Evolutionary conservation across 1,140 invertebrate species (phyloP), one percentile per base, ranked within the genome.

Genomic region (Panulirus ornatus): DNA sequence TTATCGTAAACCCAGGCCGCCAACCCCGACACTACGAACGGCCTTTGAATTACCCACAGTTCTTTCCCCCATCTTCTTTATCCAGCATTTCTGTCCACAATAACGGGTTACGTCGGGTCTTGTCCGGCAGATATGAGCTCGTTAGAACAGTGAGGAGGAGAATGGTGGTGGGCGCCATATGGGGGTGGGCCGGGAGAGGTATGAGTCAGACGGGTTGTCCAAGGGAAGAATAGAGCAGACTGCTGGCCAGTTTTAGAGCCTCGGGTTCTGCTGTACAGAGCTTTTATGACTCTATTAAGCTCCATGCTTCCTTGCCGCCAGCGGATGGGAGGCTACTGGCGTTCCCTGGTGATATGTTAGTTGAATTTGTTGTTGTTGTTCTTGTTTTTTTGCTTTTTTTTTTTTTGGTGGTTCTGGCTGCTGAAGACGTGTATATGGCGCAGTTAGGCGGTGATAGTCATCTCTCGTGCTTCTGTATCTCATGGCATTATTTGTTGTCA

Each of bases 191-290:
- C 30, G 30, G n/a, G 47, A 81, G 44, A 8, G 27, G 14, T 9
- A 81, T 51, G 42, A 82, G 47, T 16, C 16, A 51, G 36, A 14
- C 11, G 1, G 19, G 36, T 40, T 75, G 71, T 38, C 36, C 71
- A 40, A 40, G 34, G 71, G 71, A 75, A 75, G 34, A 75, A 75
- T 75, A 42, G 34, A 16, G 34, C 22, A 11, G 34, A 16, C 9
- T 75, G 40, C 40, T 75, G 75, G 75, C 51, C 75, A 78, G 75
- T 78, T 78, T 78, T 78, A 78, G 75, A 40, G n/a, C 38, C 42
- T 27, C 40, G 11, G 75, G 42, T 27, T 30, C 38, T 42, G 38
- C 75, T 22, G 75, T 30, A 51, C 75, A 78, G 1, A 47, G 42
- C 19, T 78, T 78, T 78, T 78, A 78, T 78, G 75, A 14, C 14